Evolutionary conservation across 2,797 vertebrate genomes (phyloP).

Genomic region (Crocodylus rhombifer): DNA sequence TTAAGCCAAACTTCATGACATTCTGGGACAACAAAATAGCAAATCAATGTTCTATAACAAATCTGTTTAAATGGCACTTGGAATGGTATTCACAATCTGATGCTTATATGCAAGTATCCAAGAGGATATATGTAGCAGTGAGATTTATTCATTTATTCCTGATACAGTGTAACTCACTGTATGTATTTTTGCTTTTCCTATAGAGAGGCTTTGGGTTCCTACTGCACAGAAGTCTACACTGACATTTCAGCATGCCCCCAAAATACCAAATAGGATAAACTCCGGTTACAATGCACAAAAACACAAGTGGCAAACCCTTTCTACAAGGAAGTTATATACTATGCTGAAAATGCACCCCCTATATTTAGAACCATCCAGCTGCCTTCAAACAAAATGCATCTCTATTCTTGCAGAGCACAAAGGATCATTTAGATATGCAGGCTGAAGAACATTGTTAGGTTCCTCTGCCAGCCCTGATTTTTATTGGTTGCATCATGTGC

Average conservation of each 20-base stretch:
- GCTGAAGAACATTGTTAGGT: background rate
- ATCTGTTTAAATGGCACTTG: background rate
- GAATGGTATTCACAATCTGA: background rate
- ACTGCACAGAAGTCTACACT: background rate
- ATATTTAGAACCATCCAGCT: background rate
- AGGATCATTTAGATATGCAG: background rate
- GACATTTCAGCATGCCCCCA: background rate
- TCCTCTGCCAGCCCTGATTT: background rate
- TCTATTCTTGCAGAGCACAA: background rate
- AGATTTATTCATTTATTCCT: background rate
- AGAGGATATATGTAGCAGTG: background rate
- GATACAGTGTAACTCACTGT: background rate
- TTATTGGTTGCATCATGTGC: background rate
- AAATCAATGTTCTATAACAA: background rate
- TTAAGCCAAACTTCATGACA: conserved; percentile 4
- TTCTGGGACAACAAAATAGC: background rate
- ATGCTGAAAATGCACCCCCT: background rate
- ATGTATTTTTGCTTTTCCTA: background rate
- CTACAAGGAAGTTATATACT: background rate
- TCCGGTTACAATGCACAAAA: background rate
- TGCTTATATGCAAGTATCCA: conserved; percentile 5
- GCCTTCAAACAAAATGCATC: fast-evolving
- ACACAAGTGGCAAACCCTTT: background rate
- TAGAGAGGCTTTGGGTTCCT: background rate
- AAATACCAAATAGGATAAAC: background rate